Evolutionary conservation across 2,797 vertebrate species (phyloP), one percentile per base, ranked within the genome.

Genomic region (Enteromius mattozi): DNA sequence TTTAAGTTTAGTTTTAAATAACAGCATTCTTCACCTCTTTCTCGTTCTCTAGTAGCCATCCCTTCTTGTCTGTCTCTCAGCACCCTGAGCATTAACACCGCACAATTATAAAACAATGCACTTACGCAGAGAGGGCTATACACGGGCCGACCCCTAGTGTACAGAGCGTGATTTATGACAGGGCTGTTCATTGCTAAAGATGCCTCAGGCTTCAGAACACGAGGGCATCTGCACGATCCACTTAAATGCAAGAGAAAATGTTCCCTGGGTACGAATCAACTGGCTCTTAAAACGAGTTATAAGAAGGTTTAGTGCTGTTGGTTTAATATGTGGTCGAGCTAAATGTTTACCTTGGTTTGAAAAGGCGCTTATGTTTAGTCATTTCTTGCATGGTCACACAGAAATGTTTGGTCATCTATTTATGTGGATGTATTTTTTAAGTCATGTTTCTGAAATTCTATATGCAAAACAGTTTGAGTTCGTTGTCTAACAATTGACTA

Each of bases 21-120:
- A 70, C 68, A 66, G 65, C 47, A 82, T 74, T 79, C 68, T 63
- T 81, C 56, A 14, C 65, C 74, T 69, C 80, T 49, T 33, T 70
- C 74, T 71, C 68, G 4, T 61, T 79, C 68, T 75, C 45, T 81
- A 70, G 81, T 70, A 66, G 72, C 61, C 81, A 69, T 66, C 27
- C 77, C 71, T 78, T 87, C 86, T 66, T 84, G 82, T 59, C 69
- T 90, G 80, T 90, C 91, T 90, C 89, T 94, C 92, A 87, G 88
- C 91, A 87, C 19, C 5, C 91, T 84, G 89, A 87, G 92, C 93
- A 94, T 94, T 95, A 95, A 93, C 93, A 92, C 92, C 86, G 81
- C 65, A 91, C 92, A 91, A 92, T 94, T 94, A 92, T 94, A 94
- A 95, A 95, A 94, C 92, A 93, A 92, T 93, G 90, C 91, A 91